Conservation (phyloP, 2,888 invertebrate species). For the Pandemis heparana region DNA sequence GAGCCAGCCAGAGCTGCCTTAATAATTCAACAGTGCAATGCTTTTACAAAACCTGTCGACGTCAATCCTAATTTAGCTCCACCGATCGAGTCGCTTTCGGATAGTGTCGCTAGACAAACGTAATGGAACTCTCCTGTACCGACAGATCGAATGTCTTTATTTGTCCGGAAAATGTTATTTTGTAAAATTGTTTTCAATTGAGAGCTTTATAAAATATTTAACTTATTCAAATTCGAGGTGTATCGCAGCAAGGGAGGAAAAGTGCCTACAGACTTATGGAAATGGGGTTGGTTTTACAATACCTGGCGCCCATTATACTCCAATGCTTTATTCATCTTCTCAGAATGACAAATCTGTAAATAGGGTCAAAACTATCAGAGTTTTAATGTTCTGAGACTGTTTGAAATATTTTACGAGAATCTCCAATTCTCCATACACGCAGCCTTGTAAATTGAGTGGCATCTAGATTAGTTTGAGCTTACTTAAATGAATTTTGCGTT, state of each 20-base stretch:
- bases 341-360: neutral
- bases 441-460: too few relatives aligned
- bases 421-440: neutral
- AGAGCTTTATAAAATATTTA: conserved; percentile 15
- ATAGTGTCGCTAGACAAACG: conserved; percentile 82
- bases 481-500: neutral
- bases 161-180: conserved; percentile 12
- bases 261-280: conserved; percentile 8
- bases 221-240: conserved; percentile 5
- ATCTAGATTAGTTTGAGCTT: neutral
- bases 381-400: too few relatives aligned
- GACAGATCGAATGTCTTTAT: conserved; percentile 43
- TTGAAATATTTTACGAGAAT: too few relatives aligned
- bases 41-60: conserved; percentile 85
- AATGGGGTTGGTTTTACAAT: conserved; percentile 14
- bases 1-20: conserved; percentile 78
- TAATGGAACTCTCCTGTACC: conserved; percentile 81
- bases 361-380: too few relatives aligned
- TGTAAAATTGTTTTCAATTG: conserved; percentile 11
- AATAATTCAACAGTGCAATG: conserved; percentile 86
- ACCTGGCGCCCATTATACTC: conserved; percentile 2
- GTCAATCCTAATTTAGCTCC: conserved; percentile 83
- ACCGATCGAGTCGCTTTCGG: conserved; percentile 80
- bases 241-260: conserved; percentile 8
- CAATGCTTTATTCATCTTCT: conserved; percentile 5